Evolutionary conservation across 2,113 vertebrate genomes (phyloP), one percentile per base, ranked within the genome.

Genomic region (Pseudorhombus dupliciocellatus): DNA sequence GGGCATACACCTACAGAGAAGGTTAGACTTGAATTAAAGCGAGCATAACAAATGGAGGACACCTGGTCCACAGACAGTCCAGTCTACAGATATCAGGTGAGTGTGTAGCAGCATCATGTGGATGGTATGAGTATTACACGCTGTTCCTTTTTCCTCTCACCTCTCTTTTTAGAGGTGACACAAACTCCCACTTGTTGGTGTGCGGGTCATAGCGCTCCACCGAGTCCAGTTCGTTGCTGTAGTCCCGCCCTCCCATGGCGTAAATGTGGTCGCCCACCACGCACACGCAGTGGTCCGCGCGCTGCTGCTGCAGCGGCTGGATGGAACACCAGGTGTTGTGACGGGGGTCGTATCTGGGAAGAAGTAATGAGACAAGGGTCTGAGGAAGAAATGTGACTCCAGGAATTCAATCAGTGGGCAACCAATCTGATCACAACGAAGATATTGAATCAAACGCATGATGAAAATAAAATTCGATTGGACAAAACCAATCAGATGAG

Each of bases 251-350:
- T 1, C 95, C 98, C 1, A 98, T 94, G 0, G 96, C 95, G 11
- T 99, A 99, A 83, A 99, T 96, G 46, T 93, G 92, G 53, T 87
- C 90, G 7, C 92, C 96, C 83, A 95, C 78, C 1, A 97, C 95
- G 68, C 97, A 99, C 37, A 99, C 94, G 5, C 95, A 96, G 79
- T 98, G 94, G 88, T 99, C 97, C 0, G 97, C 96, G 0, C 95
- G 97, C 82, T 96, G 95, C 64, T 95, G 95, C 90, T 95, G 96
- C 79, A 99, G 89, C 24, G 98, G 90, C 87, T 95, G 93, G 88
- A 99, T 95, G 84, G 93, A 83, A 89, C 95, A 96, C 98, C 98
- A 99, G 67, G 86, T 93, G 91, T 98, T 98, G 92, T 98, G 96
- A 60, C 97, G 93, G 0, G 97, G 97, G 88, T 99, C 97, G 7